A percentile compares a stretch with the other conserved stretches of the same genome.
Conservation (phyloP, 2,797 vertebrate species). For the Choloepus didactylus region DNA sequence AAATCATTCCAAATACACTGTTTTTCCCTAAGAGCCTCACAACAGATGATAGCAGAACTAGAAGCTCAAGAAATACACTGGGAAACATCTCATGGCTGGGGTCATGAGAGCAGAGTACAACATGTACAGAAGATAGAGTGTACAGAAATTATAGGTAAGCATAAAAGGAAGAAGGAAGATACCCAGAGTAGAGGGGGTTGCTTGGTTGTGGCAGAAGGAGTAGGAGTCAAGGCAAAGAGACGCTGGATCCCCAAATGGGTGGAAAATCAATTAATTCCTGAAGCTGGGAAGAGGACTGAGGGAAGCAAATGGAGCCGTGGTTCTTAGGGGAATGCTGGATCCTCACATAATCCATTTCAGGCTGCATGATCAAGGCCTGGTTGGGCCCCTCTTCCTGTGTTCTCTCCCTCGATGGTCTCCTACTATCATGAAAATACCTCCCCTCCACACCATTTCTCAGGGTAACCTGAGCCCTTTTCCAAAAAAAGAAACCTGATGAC, state of each 20-base stretch:
- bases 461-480: not conserved
- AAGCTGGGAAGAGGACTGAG: not conserved
- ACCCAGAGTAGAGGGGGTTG: not conserved
- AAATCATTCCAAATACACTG: not conserved
- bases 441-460: no score
- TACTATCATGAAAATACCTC: not conserved
- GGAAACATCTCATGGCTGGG: not conserved
- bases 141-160: slow-evolving; percentile 1
- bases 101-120: not conserved
- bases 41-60: not conserved
- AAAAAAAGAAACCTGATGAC: not conserved
- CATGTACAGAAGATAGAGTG: not conserved
- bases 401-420: not conserved
- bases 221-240: not conserved
- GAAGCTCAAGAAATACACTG: not conserved
- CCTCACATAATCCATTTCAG: not conserved
- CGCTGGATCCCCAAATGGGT: not conserved
- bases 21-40: not conserved
- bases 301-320: not conserved
- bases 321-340: not conserved
- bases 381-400: not conserved
- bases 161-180: not conserved
- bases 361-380: not conserved
- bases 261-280: not conserved
- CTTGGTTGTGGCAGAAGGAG: not conserved